Base-by-base conservation (phyloP, 2,888 invertebrate genomes). In the Lumbricus terrestris region DNA sequence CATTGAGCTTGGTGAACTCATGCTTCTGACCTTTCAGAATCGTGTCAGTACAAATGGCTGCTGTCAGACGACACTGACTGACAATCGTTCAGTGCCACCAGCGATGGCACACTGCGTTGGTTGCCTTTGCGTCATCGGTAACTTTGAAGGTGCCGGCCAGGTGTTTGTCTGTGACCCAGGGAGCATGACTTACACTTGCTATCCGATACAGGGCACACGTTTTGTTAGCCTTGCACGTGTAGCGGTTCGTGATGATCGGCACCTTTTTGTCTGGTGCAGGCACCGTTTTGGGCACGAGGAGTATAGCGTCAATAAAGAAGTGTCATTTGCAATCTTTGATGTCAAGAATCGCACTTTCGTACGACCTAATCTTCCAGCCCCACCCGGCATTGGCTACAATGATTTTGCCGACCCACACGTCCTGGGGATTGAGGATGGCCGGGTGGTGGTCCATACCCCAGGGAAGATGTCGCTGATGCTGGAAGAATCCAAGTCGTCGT, bases 271-370 rank as follows among this genome's bases (percentile, higher is more conserved):
- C 34, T 94, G 94, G 94, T 94, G 93, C 88, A 91, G 94, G 85
- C 94, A 94, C 90, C 91, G 94, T 34, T 94, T 94, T 82, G 94
- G 94, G 15, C 94, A 94, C 18, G 94, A 94, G 90, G 94, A 94
- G 91, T 94, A 94, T 91, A 94, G 94, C 90, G 94, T 94, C 47
- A 94, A 94, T 90, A 94, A 94, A 90, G 94, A 94, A 29, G 93
- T 94, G 15, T 93, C 94, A 15, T 94, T 94, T 93, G 93, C 93
- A 13, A 93, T 93, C 92, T 94, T 94, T 93, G 94, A 94, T 92
- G 93, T 93, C 29, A 93, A 93, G 91, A 93, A 93, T 40, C 94
- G 93, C 91, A 93, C 93, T 13, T 94, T 94, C 91, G 20, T 33
- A 23, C 33, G 42, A 13, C 88, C 88, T 6, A 93, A 93, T 90